Evolutionary conservation across 2,113 vertebrate species (phyloP).

Genomic region (Hemibagrus wyckioides): DNA sequence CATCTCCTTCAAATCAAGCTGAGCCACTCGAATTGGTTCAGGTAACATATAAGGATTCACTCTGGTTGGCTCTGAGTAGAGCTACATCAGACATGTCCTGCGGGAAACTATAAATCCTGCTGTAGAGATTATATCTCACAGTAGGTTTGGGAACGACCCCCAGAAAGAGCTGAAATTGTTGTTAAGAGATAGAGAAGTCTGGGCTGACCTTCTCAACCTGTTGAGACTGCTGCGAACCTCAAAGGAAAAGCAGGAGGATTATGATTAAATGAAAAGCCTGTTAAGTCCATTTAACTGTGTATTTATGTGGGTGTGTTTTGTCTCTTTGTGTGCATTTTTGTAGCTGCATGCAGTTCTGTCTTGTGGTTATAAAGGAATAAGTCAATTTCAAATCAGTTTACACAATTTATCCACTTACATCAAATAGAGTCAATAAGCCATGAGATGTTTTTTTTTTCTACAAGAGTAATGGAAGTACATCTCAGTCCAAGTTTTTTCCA

Average conservation of each 20-base stretch:
- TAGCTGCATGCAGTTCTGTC: neutral
- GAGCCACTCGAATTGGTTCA: neutral
- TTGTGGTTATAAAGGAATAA: neutral
- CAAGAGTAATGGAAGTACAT: neutral
- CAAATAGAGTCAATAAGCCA: neutral
- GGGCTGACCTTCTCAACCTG: neutral
- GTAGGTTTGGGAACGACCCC: neutral
- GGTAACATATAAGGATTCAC: neutral
- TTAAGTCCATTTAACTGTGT: neutral
- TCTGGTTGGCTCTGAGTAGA: neutral
- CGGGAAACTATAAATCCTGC: neutral
- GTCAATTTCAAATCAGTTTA: neutral
- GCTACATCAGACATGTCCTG: neutral
- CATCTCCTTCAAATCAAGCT: neutral
- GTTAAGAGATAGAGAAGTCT: neutral
- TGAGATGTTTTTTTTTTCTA: neutral
- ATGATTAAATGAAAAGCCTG: neutral
- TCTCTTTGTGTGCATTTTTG: neutral
- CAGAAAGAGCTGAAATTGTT: neutral
- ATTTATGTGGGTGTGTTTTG: neutral
- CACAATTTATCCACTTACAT: neutral
- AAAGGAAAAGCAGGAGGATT: neutral
- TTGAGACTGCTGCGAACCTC: neutral
- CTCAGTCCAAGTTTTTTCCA: neutral
- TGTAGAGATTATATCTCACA: neutral